Evolutionary conservation across 2,113 vertebrate genomes (phyloP).

Genomic region (Rhizomys pruinosus): DNA sequence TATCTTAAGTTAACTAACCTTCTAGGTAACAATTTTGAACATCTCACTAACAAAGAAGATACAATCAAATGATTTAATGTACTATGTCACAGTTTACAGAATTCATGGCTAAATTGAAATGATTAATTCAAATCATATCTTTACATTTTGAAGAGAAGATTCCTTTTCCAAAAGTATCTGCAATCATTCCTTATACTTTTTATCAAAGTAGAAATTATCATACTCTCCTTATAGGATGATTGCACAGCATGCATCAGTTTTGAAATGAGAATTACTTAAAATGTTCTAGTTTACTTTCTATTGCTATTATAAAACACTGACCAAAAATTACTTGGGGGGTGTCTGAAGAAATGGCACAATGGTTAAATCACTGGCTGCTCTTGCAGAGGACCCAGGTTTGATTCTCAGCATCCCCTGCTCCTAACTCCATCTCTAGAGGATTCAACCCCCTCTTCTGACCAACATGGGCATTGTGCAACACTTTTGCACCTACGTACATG

Average conservation of each 20-base stretch:
- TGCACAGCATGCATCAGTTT: background rate
- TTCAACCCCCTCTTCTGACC: too few relatives aligned
- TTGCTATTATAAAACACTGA: too few relatives aligned
- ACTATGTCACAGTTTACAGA: background rate
- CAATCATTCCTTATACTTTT: background rate
- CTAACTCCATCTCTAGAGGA: too few relatives aligned
- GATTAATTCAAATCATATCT: background rate
- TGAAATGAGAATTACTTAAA: background rate
- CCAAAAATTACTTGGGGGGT: too few relatives aligned
- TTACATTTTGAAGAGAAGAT: background rate
- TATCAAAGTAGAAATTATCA: background rate
- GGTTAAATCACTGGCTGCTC: too few relatives aligned
- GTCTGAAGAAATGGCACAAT: too few relatives aligned
- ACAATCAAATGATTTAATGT: background rate
- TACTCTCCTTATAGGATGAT: background rate
- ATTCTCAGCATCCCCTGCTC: too few relatives aligned
- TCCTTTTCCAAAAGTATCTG: background rate
- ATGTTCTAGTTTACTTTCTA: too few relatives aligned
- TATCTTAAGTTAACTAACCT: background rate
- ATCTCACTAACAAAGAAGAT: background rate
- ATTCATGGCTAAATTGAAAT: background rate
- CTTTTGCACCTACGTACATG: too few relatives aligned
- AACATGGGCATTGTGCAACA: too few relatives aligned
- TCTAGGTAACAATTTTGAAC: background rate
- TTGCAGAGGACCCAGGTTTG: too few relatives aligned